A percentile compares a stretch with the other conserved stretches of the same genome.
Conservation (phyloP, 2,113 vertebrate species). For the Syngnathus floridae region DNA sequence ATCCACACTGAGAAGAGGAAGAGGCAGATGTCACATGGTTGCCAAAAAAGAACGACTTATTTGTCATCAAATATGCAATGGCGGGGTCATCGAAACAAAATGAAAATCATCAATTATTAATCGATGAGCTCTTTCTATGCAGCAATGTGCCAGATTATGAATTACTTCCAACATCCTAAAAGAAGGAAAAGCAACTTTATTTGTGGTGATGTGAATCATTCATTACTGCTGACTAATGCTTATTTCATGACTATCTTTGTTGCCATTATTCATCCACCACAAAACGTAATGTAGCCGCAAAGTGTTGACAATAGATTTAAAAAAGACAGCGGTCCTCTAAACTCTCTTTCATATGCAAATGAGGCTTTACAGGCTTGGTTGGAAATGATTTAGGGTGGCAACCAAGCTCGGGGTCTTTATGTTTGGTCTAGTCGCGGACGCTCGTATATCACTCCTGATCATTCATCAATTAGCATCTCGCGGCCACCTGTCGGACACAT, state of each 20-base stretch:
- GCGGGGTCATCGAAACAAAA: too few relatives aligned
- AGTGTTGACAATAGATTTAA: slow-evolving; percentile 51
- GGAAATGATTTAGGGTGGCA: slow-evolving; percentile 75
- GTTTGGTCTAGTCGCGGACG: slow-evolving; percentile 46
- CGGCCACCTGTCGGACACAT: slow-evolving; percentile 70
- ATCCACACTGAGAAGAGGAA: slow-evolving; percentile 34
- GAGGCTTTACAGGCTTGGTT: slow-evolving; percentile 67
- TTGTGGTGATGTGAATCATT: slow-evolving; percentile 46
- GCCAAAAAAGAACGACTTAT: neutral
- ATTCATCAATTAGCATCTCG: slow-evolving; percentile 75
- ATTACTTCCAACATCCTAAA: too few relatives aligned
- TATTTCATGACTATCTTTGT: slow-evolving; percentile 63
- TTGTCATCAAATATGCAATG: too few relatives aligned
- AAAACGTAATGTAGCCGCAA: slow-evolving; percentile 55
- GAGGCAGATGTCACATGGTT: slow-evolving; percentile 10
- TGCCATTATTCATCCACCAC: slow-evolving; percentile 61
- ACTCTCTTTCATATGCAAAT: slow-evolving; percentile 71
- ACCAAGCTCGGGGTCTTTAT: slow-evolving; percentile 56
- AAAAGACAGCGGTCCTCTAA: slow-evolving; percentile 43
- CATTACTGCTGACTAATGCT: slow-evolving; percentile 53
- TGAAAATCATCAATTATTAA: too few relatives aligned
- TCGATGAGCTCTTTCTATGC: too few relatives aligned
- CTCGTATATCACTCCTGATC: slow-evolving; percentile 70
- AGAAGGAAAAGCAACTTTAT: slow-evolving; percentile 21
- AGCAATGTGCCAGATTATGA: too few relatives aligned